These are phyloP conservation scores for Drosophila nr. fundita DNA, from an alignment of 2,888 invertebrate species.

Conservation along the genomic window DNA sequence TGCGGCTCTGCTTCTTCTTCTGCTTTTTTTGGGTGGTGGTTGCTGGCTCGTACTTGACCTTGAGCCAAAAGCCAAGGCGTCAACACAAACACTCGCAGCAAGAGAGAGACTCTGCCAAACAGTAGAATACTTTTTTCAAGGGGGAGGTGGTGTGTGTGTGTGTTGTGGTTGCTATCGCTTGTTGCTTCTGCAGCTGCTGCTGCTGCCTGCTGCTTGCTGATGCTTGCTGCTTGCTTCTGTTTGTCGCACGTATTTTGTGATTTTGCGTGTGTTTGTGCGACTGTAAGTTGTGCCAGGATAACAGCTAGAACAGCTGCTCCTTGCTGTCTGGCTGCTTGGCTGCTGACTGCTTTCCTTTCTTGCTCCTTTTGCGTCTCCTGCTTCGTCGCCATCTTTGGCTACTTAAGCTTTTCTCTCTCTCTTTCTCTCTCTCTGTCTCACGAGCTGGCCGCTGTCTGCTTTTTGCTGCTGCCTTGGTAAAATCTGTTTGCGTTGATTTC, in stretches of 20 bases:
- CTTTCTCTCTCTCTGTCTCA: slow-evolving; percentile 7
- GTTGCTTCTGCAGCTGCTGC: slow-evolving; percentile 4
- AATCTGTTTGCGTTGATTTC: slow-evolving; percentile 82
- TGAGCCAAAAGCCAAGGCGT: slow-evolving; percentile 67
- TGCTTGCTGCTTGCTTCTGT: slow-evolving; percentile 31
- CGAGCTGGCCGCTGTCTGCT: slow-evolving; percentile 25
- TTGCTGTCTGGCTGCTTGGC: slow-evolving; percentile 10
- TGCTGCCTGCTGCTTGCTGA: not conserved
- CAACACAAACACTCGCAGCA: slow-evolving; percentile 36
- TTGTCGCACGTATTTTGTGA: slow-evolving; percentile 44
- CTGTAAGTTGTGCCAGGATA: slow-evolving; percentile 70
- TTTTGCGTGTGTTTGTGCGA: slow-evolving; percentile 73
- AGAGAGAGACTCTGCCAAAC: slow-evolving; percentile 11
- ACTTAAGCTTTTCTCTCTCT: slow-evolving; percentile 38
- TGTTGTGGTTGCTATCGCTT: slow-evolving; percentile 3
- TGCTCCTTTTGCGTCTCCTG: not conserved
- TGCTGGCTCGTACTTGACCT: slow-evolving; percentile 77
- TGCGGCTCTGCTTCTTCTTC: slow-evolving; percentile 22
- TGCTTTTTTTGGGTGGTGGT: slow-evolving; percentile 39
- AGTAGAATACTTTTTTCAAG: slow-evolving; percentile 49
- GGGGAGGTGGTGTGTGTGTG: slow-evolving; percentile 15
- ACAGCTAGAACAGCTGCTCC: slow-evolving; percentile 31
- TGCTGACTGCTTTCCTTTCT: slow-evolving; percentile 9
- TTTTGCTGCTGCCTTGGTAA: slow-evolving; percentile 71
- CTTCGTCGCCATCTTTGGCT: slow-evolving; percentile 15